These are phyloP conservation scores for Polyodon spathula DNA, from an alignment of 2,113 vertebrate genomes.

Conservation along the genomic window DNA sequence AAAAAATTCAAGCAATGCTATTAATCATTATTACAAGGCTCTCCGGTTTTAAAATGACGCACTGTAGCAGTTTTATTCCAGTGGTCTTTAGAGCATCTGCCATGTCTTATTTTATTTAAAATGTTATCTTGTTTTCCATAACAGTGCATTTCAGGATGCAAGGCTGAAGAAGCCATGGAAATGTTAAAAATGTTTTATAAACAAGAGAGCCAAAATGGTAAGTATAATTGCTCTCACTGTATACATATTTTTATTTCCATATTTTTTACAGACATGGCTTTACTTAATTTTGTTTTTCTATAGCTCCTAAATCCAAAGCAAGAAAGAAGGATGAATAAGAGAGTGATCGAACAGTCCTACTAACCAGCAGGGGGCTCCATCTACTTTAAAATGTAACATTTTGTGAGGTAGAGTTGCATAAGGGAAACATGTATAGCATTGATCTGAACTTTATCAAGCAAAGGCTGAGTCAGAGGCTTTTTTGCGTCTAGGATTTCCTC, in stretches of 20 bases:
- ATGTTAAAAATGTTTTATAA: conserved; percentile 90
- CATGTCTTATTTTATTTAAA: no score
- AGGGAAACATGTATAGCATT: conserved; percentile 3
- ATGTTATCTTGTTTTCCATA: no score
- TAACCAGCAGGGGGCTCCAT: conserved; percentile 25
- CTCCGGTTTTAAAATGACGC: no score
- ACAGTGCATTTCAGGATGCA: conserved; percentile 78
- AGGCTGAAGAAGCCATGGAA: conserved; percentile 81
- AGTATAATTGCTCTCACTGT: background rate
- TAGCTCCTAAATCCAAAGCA: conserved; percentile 80
- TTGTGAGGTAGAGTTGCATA: conserved; percentile 2
- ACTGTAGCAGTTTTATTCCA: no score
- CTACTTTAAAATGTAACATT: conserved; percentile 14
- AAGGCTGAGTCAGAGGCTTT: no score
- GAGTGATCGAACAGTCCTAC: background rate
- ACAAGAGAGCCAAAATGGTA: conserved; percentile 94
- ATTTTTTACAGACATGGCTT: background rate
- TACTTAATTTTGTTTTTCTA: conserved; percentile 27
- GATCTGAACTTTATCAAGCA: conserved; percentile 6
- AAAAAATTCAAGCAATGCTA: no score
- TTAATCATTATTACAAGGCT: no score
- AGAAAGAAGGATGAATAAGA: conserved; percentile 64
- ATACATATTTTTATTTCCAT: no score
- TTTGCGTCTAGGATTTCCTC: no score
- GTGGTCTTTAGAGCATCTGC: no score